These are phyloP conservation scores for Anguilla japonica DNA, from an alignment of 2,113 vertebrate species.

Conservation along the genomic window DNA sequence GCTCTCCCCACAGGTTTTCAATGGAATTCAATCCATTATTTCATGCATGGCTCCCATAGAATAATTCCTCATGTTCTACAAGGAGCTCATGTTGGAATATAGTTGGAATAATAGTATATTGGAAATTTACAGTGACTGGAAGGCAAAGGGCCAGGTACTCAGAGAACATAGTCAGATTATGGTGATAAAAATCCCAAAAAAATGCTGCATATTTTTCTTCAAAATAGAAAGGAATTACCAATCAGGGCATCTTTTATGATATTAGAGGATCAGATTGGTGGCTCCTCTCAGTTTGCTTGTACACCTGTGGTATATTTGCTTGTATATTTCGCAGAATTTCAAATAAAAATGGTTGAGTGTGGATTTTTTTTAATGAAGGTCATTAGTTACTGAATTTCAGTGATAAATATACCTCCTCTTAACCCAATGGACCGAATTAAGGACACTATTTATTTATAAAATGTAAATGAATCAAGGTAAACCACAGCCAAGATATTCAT, in stretches of 20 bases:
- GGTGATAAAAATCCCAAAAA: neutral
- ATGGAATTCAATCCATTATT: neutral
- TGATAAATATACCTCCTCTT: neutral
- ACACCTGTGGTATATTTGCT: no score
- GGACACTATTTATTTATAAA: no score
- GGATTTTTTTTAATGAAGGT: neutral
- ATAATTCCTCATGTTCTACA: neutral
- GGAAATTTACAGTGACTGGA: neutral
- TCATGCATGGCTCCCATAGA: neutral
- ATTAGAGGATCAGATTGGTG: neutral
- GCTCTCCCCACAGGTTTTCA: no score
- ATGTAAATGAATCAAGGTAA: no score
- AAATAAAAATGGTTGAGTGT: neutral
- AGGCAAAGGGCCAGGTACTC: neutral
- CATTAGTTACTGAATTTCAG: neutral
- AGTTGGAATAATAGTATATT: neutral
- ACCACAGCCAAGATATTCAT: no score
- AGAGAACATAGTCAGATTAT: neutral
- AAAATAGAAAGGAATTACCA: no score
- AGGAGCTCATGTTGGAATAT: neutral
- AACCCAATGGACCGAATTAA: neutral
- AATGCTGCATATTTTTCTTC: no score
- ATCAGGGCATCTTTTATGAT: neutral
- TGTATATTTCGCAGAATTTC: neutral
- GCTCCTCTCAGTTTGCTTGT: neutral